phyloP scores from a whole-genome alignment of 2,113 vertebrate genomes.

The Xyrauchen texanus region DNA sequence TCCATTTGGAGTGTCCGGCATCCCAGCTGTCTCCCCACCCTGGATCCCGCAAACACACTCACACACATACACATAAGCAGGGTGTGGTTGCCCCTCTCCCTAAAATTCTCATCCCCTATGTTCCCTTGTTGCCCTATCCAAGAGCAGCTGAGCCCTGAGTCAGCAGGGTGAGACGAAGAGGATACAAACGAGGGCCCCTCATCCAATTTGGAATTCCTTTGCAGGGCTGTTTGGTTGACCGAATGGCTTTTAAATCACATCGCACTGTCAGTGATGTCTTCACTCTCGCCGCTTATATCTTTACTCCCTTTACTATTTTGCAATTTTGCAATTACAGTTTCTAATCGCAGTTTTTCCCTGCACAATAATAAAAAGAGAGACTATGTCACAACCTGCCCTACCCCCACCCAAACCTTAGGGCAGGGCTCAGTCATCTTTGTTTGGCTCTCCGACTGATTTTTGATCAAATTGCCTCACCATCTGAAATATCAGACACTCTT shows the following conservation, averaged over 20 bases:
- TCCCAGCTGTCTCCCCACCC: constrained; percentile 74
- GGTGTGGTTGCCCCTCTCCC: constrained; percentile 64
- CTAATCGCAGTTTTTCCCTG: constrained; percentile 10
- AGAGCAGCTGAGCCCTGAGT: constrained; percentile 70
- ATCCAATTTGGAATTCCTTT: constrained; percentile 74
- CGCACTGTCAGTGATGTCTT: constrained; percentile 59
- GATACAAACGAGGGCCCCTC: constrained; percentile 24
- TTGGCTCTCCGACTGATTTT: too few species aligned
- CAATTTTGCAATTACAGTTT: too few species aligned
- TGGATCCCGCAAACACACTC: constrained; percentile 47
- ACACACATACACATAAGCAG: constrained; percentile 43
- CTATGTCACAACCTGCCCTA: constrained; percentile 14
- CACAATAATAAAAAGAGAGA: constrained; percentile 28
- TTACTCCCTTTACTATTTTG: constrained; percentile 39
- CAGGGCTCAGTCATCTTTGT: too few species aligned
- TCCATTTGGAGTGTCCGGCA: constrained; percentile 72
- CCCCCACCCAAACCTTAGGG: constrained; percentile 25
- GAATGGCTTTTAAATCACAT: constrained; percentile 64
- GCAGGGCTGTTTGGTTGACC: constrained; percentile 67
- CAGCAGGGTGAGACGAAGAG: constrained; percentile 49
- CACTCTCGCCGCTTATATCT: constrained; percentile 48
- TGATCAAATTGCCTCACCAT: too few species aligned
- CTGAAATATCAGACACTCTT: too few species aligned
- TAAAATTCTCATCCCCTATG: constrained; percentile 61
- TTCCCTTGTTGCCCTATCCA: constrained; percentile 49